These are phyloP conservation scores for Spheniscus mendiculus DNA, from an alignment of 2,113 vertebrate genomes.

Conservation along the genomic window DNA sequence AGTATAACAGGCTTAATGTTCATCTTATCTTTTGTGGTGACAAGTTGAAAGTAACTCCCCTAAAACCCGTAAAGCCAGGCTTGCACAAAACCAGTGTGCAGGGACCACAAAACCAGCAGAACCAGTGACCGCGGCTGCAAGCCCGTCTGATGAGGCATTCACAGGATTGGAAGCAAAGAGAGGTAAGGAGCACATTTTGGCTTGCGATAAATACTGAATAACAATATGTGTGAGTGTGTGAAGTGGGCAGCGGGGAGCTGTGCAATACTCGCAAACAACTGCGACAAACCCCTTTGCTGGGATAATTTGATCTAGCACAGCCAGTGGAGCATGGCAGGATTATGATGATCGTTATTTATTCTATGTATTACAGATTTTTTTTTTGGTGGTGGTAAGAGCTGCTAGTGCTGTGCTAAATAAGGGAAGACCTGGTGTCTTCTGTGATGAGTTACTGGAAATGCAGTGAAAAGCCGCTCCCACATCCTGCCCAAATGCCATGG, in stretches of 20 bases:
- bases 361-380: background rate
- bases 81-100: background rate
- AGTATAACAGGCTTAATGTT: background rate
- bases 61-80: background rate
- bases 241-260: background rate
- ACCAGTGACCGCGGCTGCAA: accelerated
- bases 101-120: background rate
- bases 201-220: background rate
- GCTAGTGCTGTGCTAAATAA: background rate
- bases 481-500: background rate
- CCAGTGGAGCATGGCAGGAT: background rate
- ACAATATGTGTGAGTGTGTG: background rate
- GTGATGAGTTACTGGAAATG: background rate
- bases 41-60: background rate
- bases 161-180: background rate
- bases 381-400: background rate
- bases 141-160: background rate
- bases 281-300: background rate
- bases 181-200: background rate
- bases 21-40: background rate
- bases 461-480: background rate
- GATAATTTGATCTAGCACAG: background rate
- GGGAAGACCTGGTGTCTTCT: background rate
- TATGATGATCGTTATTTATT: background rate
- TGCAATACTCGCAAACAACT: background rate